Evolutionary conservation across 2,113 vertebrate species (phyloP), one percentile per base, ranked within the genome.

Genomic region (Amphilophus citrinellus): DNA sequence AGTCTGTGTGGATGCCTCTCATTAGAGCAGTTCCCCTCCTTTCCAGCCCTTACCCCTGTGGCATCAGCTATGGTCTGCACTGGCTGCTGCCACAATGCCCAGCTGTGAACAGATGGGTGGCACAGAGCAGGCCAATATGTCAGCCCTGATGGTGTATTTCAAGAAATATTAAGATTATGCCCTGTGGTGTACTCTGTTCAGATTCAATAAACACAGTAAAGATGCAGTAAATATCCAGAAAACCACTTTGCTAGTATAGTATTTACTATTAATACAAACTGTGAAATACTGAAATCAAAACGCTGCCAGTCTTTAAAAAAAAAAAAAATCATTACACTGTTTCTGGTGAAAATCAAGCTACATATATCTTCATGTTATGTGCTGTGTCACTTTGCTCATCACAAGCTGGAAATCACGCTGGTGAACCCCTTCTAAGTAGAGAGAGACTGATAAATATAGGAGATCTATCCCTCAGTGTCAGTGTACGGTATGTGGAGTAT

Each of bases 81-180:
- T 88, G 75, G 47, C 58, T 44, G 5, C 77, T 2, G 60, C 87
- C 78, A 53, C 87, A 14, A 6, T 59, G 83, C 35, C 86, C 84
- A 87, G 50, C 63, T 78, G 66, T 85, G 90, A 84, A 84, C 71
- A 87, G 56, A 86, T 87, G 91, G 90, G 89, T 83, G 82, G 76
- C 78, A 84, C 71, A 80, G 75, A 85, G 32, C 78, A 71, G 63
- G 39, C 88, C 86, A 82, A 80, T 90, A 86, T 82, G 91, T 90
- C 90, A 80, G 68, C 39, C 60, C 87, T 87, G 88, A 90, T 92
- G 91, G 91, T 61, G 81, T 75, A 77, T 50, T 80, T 75, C 76
- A 71, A 82, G 65, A 82, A 85, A 86, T 82, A 80, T 50, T 50
- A 86, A 60, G 50, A 88, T 85, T 82, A 65, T 86, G 24, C 85